A percentile compares a stretch with the other conserved stretches of the same genome.
phyloP scores from a whole-genome alignment of 1,140 invertebrate species.

The Scylla paramamosain region DNA sequence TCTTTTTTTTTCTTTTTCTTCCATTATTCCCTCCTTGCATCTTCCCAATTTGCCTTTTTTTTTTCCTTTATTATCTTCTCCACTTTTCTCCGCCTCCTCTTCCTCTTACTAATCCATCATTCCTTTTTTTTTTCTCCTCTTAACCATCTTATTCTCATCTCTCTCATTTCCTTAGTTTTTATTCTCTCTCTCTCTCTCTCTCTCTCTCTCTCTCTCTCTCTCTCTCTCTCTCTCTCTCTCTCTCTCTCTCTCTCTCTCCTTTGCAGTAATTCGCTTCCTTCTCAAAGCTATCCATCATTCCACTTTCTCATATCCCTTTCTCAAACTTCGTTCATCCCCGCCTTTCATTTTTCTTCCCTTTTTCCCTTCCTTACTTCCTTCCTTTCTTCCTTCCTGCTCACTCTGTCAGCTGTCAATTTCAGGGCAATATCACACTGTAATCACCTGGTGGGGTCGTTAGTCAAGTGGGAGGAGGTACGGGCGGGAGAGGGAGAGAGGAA shows the following conservation, averaged over 20 bases:
- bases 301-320: too few relatives aligned
- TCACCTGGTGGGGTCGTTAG: not conserved
- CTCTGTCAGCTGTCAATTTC: not conserved
- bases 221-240: conserved; percentile 47
- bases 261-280: conserved; percentile 1
- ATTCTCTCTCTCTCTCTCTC: not conserved
- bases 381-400: not conserved
- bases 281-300: too few relatives aligned
- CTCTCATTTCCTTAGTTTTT: not conserved
- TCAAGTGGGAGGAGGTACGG: not conserved
- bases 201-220: conserved; percentile 43
- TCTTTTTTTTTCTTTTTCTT: too few relatives aligned
- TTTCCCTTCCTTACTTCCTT: not conserved
- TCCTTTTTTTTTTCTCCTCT: not conserved
- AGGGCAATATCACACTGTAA: not conserved
- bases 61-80: not conserved
- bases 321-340: too few relatives aligned
- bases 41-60: not conserved
- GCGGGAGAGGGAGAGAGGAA: not conserved
- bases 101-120: not conserved
- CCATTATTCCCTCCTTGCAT: not conserved
- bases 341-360: not conserved
- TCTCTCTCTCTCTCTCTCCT: conserved; percentile 50
- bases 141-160: not conserved
- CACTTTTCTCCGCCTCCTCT: not conserved